Percentiles rank a stretch among this genome's conserved stretches.
Conservation (phyloP, 2,797 vertebrate species). For the Sebastes hubbsi region DNA sequence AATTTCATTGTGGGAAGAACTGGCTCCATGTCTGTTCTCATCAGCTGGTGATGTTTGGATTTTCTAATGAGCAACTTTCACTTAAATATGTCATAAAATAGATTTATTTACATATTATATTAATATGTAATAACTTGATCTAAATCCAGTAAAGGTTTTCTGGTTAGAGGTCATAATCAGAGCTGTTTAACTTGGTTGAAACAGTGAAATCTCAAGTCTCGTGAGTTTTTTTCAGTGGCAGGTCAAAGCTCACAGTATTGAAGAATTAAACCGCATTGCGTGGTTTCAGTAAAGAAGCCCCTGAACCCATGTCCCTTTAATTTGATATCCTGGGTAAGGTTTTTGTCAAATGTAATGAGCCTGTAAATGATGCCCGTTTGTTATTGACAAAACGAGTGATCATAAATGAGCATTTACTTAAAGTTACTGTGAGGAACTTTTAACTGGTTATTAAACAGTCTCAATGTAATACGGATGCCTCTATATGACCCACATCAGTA, state of each 20-base stretch:
- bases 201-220: not conserved
- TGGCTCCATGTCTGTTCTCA: not conserved
- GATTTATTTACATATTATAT: not conserved
- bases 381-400: not conserved
- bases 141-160: not conserved
- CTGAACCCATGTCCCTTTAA: not conserved
- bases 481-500: too few species aligned
- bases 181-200: not conserved
- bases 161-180: not conserved
- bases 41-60: not conserved
- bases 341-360: not conserved
- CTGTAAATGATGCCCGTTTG: not conserved
- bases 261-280: not conserved
- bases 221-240: not conserved
- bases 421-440: too few species aligned
- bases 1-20: constrained; percentile 1
- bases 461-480: too few species aligned
- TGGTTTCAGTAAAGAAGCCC: not conserved
- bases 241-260: not conserved
- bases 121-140: not conserved
- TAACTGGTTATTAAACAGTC: too few species aligned
- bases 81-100: not conserved
- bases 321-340: not conserved
- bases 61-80: not conserved
- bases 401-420: not conserved